phyloP scores from a whole-genome alignment of 2,797 vertebrate genomes.

The Xenops minutus region DNA sequence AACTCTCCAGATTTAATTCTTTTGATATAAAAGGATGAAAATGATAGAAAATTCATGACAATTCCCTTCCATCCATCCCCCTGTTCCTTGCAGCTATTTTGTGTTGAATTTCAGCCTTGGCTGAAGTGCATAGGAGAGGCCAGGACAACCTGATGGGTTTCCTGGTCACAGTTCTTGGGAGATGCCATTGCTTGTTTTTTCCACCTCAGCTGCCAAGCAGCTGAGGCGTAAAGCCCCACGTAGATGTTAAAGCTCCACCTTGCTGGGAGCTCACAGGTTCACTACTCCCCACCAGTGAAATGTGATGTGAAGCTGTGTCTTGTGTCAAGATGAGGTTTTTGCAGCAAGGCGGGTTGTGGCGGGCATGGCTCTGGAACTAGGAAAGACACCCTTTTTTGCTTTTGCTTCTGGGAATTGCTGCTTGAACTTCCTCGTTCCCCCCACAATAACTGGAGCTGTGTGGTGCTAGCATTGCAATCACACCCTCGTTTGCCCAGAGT shows the following conservation, averaged over 20 bases:
- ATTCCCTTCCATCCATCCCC: neutral
- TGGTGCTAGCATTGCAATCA: neutral
- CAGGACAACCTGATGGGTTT: neutral
- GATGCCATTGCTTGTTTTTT: neutral
- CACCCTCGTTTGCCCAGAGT: fast-evolving
- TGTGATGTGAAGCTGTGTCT: fast-evolving
- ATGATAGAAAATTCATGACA: neutral
- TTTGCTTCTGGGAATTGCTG: neutral
- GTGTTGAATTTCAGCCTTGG: neutral
- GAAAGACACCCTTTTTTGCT: fast-evolving
- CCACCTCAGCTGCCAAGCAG: neutral
- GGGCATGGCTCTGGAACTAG: fast-evolving
- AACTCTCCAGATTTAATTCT: neutral
- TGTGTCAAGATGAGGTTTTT: neutral
- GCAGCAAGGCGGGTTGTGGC: neutral
- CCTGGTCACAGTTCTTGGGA: neutral
- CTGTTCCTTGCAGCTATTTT: neutral
- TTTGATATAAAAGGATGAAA: neutral
- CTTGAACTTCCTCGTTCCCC: neutral
- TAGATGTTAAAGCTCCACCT: neutral
- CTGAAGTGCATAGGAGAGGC: fast-evolving
- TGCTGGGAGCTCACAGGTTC: neutral
- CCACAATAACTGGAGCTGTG: fast-evolving
- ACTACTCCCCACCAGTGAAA: neutral
- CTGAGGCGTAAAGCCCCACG: fast-evolving